Evolutionary conservation across 92 coral and sea anemone genomes (phyloP).

Genomic region (Desmophyllum pertusum): DNA sequence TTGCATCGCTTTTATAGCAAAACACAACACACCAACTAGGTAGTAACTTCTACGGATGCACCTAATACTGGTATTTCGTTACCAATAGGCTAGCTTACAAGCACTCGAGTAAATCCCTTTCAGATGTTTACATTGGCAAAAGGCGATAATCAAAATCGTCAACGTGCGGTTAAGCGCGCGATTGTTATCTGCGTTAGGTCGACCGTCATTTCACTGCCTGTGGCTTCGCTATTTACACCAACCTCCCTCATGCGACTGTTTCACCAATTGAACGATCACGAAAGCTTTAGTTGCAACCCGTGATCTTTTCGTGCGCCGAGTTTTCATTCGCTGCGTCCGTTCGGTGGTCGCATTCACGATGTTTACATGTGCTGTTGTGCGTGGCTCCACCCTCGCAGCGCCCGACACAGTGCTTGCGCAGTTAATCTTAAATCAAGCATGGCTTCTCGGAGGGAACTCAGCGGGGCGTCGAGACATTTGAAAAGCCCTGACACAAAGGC

Average conservation of each 20-base stretch:
- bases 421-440: constrained; percentile 51
- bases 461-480: constrained; percentile 31
- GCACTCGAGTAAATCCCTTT: constrained; percentile 15
- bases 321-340: constrained; percentile 16
- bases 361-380: constrained; percentile 33
- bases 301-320: constrained; percentile 22
- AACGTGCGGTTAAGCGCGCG: constrained; percentile 33
- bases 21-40: not conserved
- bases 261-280: not conserved
- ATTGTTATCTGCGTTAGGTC: constrained; percentile 1
- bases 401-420: constrained; percentile 22
- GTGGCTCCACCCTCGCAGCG: constrained; percentile 41
- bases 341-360: constrained; percentile 22
- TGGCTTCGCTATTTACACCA: not conserved
- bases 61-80: not conserved
- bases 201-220: not conserved
- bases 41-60: not conserved
- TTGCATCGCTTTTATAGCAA: not conserved
- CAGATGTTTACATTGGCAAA: constrained; percentile 14
- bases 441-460: constrained; percentile 37
- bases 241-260: not conserved
- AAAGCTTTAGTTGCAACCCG: not conserved
- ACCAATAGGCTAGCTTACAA: not conserved
- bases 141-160: constrained; percentile 23
- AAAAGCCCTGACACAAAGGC: constrained; percentile 40